phyloP scores from a whole-genome alignment of 2,888 invertebrate species.

The Catocala sponsa region DNA sequence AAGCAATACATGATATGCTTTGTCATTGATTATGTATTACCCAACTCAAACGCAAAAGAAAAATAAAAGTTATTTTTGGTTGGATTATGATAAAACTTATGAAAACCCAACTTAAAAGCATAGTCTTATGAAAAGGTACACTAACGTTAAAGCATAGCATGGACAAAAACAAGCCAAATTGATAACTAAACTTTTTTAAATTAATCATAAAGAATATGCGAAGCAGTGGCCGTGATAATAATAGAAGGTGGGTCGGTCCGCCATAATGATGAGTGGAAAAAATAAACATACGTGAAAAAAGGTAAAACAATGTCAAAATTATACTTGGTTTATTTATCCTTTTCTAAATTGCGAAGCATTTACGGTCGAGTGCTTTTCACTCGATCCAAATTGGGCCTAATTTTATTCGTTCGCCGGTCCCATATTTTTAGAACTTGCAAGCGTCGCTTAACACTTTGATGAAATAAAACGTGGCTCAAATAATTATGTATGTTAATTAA shows the following conservation, averaged over 20 bases:
- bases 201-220: no score
- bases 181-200: no score
- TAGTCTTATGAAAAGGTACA: no score
- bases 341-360: slow-evolving; percentile 17
- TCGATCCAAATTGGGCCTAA: slow-evolving; percentile 36
- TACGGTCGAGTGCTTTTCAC: slow-evolving; percentile 15
- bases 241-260: not conserved
- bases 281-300: slow-evolving; percentile 1
- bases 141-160: no score
- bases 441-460: slow-evolving; percentile 42
- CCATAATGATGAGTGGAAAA: not conserved
- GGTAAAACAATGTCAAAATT: slow-evolving; percentile 4
- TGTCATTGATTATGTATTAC: no score
- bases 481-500: slow-evolving; percentile 22
- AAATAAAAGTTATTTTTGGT: no score
- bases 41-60: no score
- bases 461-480: slow-evolving; percentile 39
- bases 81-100: no score
- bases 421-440: slow-evolving; percentile 30
- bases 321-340: slow-evolving; percentile 14
- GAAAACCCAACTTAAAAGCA: no score
- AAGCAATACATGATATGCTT: no score
- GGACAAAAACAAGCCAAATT: no score
- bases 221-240: not conserved
- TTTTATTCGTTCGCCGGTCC: slow-evolving; percentile 23